Conservation (phyloP, 1,140 invertebrate species). For the Drosophila fuyamai region DNA sequence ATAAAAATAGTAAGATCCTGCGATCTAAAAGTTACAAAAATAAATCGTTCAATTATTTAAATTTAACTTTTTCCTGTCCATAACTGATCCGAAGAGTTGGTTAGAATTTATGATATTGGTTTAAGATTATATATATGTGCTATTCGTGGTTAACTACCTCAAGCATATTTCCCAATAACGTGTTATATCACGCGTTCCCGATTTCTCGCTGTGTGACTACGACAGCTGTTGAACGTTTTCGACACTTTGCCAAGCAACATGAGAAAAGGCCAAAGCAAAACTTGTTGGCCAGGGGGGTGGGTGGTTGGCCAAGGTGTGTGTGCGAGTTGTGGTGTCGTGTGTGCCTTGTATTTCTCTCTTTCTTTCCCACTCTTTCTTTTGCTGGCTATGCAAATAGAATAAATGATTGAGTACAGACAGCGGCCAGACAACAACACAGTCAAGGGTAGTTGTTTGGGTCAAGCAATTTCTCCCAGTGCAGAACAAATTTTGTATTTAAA, state of each 20-base stretch:
- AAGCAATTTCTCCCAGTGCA: conserved; percentile 14
- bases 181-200: too few relatives aligned
- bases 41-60: too few relatives aligned
- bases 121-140: too few relatives aligned
- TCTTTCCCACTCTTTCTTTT: conserved; percentile 2
- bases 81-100: too few relatives aligned
- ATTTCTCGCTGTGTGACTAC: conserved; percentile 19
- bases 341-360: conserved; percentile 29
- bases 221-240: conserved; percentile 78
- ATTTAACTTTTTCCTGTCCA: too few relatives aligned
- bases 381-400: conserved; percentile 57
- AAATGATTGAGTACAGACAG: conserved; percentile 63
- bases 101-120: too few relatives aligned
- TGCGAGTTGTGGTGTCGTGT: conserved; percentile 15
- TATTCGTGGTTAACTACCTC: too few relatives aligned
- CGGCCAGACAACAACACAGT: conserved; percentile 63
- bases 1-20: too few relatives aligned
- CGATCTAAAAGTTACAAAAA: too few relatives aligned
- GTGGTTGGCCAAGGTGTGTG: conserved; percentile 12
- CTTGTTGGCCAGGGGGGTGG: conserved; percentile 27
- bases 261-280: conserved; percentile 53
- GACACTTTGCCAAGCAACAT: conserved; percentile 55
- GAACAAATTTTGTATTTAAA: neutral
- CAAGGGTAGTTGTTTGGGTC: conserved; percentile 26
- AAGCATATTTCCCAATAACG: too few relatives aligned